These are phyloP conservation scores for Cephalopholis sonnerati DNA, from an alignment of 2,113 vertebrate species.

Conservation along the genomic window DNA sequence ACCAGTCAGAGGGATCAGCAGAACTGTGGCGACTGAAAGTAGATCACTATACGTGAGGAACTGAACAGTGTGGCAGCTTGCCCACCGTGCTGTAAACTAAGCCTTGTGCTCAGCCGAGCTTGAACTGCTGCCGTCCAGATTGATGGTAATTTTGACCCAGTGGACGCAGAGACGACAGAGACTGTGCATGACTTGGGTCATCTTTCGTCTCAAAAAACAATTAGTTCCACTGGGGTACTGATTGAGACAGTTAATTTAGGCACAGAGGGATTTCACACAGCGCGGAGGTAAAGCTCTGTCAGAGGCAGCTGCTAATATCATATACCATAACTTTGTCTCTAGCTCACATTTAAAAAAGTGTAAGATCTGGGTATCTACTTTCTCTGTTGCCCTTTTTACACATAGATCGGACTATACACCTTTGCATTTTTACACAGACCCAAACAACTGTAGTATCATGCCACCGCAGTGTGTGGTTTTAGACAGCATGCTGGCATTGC, in stretches of 20 bases:
- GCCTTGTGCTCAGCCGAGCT: conserved; percentile 65
- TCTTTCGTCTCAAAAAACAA: conserved; percentile 51
- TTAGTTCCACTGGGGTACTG: conserved; percentile 28
- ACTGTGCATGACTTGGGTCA: conserved; percentile 22
- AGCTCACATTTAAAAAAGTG: background rate
- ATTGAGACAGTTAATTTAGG: conserved; percentile 37
- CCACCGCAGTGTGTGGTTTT: too few relatives aligned
- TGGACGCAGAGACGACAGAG: conserved; percentile 34
- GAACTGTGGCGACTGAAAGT: conserved; percentile 41
- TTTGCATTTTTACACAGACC: too few relatives aligned
- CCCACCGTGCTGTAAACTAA: conserved; percentile 69
- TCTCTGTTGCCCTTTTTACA: too few relatives aligned
- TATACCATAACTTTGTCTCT: conserved; percentile 9
- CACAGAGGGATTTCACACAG: conserved; percentile 1
- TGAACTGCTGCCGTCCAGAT: conserved; percentile 63
- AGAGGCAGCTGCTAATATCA: background rate
- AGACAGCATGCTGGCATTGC: too few relatives aligned
- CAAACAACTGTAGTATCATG: too few relatives aligned
- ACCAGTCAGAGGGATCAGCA: background rate
- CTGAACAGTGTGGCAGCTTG: conserved; percentile 39
- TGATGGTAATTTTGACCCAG: conserved; percentile 67
- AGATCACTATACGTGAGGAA: conserved; percentile 47
- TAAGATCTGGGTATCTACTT: too few relatives aligned
- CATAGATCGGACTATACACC: too few relatives aligned
- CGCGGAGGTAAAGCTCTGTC: background rate